Evolutionary conservation across 2,888 invertebrate genomes (phyloP), one percentile per base, ranked within the genome.

Genomic region (Acheta domesticus): DNA sequence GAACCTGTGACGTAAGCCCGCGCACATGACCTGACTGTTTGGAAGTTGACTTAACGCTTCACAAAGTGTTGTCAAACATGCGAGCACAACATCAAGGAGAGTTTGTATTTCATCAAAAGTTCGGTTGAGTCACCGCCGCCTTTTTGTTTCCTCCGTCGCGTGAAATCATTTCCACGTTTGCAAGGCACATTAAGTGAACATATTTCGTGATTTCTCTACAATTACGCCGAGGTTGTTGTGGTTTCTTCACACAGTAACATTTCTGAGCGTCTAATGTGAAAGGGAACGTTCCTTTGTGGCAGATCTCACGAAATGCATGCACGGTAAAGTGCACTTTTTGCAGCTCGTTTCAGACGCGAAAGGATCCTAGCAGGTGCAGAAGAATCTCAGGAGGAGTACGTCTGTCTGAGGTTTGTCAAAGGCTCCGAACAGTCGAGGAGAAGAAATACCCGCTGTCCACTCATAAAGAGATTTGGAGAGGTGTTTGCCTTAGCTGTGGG

Each of bases 41-140:
- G 62, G 16, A 19, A 19, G 62, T 62, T 62, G 14, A n/a, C 62
- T 62, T n/a, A 62, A 19, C 62, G 62, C 62, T 62, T 62, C 62
- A 62, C 14, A 62, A 62, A n/a, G 62, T 62, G 62, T 62, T 62
- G 62, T 19, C 62, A 62, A 62, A 62, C 62, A 62, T 62, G 62
- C 62, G 62, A 62, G n/a, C 62, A 62, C 62, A 62, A 62, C 62
- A 62, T 62, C 62, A 62, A 62, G n/a, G n/a, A n/a, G n/a, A 62
- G 62, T n/a, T 62, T 62, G 62, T 62, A 62, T 62, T 62, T 62
- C n/a, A 62, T 62, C 62, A 62, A 62, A 62, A 62, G 14, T 62
- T 62, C 62, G 62, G 62, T 62, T 62, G 62, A 62, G 62, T 62
- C 62, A 62, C 62, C 16, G n/a, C 12, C 4, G 14, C n/a, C 16